phyloP scores from a whole-genome alignment of 2,113 vertebrate genomes.

The Pantherophis guttatus region DNA sequence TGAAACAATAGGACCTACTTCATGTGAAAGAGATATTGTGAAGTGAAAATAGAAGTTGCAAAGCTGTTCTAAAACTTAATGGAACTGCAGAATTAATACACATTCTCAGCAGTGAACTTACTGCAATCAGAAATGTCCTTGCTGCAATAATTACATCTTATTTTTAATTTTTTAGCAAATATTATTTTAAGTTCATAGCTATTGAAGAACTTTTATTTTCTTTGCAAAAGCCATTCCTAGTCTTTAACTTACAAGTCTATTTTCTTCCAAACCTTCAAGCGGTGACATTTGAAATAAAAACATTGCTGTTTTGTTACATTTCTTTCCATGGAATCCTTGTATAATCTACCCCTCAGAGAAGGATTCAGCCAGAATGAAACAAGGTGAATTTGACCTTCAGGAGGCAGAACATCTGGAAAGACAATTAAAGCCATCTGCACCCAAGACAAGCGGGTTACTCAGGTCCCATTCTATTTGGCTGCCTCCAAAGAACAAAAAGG shows the following conservation, averaged over 20 bases:
- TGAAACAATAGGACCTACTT: background rate
- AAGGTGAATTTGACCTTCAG: conserved; percentile 75
- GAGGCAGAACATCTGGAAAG: conserved; percentile 71
- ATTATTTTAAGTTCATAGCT: conserved; percentile 24
- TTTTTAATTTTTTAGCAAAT: background rate
- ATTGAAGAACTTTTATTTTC: conserved; percentile 32
- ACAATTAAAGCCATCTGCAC: conserved; percentile 74
- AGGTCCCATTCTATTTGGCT: conserved; percentile 63
- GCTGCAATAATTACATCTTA: conserved; percentile 7
- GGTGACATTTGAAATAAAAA: conserved; percentile 59
- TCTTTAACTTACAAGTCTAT: conserved; percentile 53
- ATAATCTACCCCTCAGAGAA: conserved; percentile 56
- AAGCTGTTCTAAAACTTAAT: background rate
- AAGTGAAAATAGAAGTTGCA: background rate
- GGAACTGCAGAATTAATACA: background rate
- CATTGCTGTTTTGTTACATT: conserved; percentile 60
- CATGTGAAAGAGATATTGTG: background rate
- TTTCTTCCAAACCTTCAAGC: conserved; percentile 61
- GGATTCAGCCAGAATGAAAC: conserved; percentile 65
- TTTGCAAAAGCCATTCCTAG: conserved; percentile 38
- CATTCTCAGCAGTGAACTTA: background rate
- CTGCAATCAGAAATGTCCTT: background rate
- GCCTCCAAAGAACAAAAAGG: conserved; percentile 50
- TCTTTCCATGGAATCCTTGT: conserved; percentile 65
- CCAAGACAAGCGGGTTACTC: conserved; percentile 68